Conservation (phyloP, 2,113 vertebrate species). For the Oreochromis tanganicae region DNA sequence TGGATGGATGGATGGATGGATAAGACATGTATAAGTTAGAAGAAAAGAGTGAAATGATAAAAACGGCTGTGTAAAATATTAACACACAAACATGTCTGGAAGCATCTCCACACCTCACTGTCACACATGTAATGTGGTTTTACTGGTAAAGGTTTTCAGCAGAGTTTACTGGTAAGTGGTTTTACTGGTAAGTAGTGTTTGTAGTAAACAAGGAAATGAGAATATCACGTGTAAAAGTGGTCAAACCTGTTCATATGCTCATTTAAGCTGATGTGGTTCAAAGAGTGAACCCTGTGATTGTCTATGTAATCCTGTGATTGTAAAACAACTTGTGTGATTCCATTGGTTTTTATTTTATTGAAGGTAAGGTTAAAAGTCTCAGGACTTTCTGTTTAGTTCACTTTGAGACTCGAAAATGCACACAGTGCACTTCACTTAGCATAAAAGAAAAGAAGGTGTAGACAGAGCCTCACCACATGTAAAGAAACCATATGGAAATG, state of each 20-base stretch:
- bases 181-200: background rate
- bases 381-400: background rate
- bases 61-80: background rate
- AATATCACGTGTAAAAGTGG: background rate
- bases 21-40: background rate
- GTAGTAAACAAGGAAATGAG: background rate
- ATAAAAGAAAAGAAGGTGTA: background rate
- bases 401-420: background rate
- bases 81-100: background rate
- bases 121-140: background rate
- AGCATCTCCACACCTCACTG: background rate
- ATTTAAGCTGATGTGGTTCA: background rate
- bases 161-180: background rate
- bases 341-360: background rate
- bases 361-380: background rate
- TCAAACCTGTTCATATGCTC: background rate
- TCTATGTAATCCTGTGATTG: background rate
- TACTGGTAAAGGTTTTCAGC: background rate
- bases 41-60: background rate
- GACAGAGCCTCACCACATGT: background rate
- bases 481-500: background rate
- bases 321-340: background rate
- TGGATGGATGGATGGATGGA: background rate
- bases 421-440: background rate
- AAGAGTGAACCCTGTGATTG: background rate